phyloP scores from a whole-genome alignment of 2,113 vertebrate species.

The Gasterosteus nipponicus region DNA sequence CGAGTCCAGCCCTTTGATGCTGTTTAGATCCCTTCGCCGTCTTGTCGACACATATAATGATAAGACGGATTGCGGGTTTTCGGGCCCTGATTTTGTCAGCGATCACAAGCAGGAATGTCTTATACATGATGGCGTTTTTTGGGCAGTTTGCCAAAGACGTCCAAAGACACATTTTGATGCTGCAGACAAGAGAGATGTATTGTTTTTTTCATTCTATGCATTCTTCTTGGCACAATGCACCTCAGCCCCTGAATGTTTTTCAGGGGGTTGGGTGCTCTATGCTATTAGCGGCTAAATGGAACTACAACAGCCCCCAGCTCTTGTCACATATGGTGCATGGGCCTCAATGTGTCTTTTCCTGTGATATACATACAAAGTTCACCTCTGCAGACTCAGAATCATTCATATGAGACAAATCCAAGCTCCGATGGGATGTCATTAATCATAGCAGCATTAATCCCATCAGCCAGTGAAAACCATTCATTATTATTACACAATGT shows the following conservation, averaged over 20 bases:
- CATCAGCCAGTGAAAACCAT: background rate
- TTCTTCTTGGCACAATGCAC: background rate
- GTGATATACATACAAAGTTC: background rate
- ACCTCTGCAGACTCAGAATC: background rate
- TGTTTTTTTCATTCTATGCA: background rate
- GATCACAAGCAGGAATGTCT: slow-evolving; percentile 19
- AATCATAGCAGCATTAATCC: background rate
- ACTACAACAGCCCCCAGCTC: too few species aligned
- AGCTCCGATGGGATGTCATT: background rate
- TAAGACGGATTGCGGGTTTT: slow-evolving; percentile 37
- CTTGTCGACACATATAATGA: slow-evolving; percentile 70
- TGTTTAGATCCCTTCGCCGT: slow-evolving; percentile 65
- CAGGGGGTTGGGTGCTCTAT: background rate
- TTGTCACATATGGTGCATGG: background rate
- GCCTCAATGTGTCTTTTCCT: background rate
- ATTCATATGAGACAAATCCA: background rate
- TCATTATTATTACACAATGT: background rate
- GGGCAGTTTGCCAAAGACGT: background rate
- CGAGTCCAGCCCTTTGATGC: slow-evolving; percentile 71
- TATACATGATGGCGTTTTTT: slow-evolving; percentile 33
- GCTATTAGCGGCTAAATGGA: background rate
- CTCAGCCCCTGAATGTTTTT: background rate
- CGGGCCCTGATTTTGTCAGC: slow-evolving; percentile 19
- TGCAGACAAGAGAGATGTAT: background rate
- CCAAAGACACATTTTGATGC: slow-evolving; percentile 4